A percentile compares a stretch with the other conserved stretches of the same genome.
phyloP scores from a whole-genome alignment of 2,888 invertebrate species.

The Patella caerulea region DNA sequence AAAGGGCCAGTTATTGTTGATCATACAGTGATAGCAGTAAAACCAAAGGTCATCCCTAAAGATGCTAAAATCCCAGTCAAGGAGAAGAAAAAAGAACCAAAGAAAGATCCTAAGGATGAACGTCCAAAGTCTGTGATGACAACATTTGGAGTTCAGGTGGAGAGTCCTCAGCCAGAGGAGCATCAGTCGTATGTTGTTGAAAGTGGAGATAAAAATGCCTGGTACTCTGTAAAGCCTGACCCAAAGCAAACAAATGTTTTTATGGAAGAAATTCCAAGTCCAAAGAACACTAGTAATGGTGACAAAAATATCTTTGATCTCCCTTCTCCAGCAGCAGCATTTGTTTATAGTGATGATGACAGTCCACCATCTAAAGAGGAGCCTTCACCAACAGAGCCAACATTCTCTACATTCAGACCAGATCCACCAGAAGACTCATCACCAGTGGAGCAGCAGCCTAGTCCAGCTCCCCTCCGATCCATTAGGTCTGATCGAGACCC shows the following conservation, averaged over 20 bases:
- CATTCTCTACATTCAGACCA: slow-evolving; percentile 43
- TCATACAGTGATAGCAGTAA: slow-evolving; percentile 22
- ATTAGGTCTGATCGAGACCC: slow-evolving; percentile 16
- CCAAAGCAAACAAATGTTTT: slow-evolving; percentile 19
- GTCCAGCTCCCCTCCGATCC: slow-evolving; percentile 10
- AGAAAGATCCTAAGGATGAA: slow-evolving; percentile 13
- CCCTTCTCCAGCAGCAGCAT: slow-evolving; percentile 52
- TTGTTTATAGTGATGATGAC: slow-evolving; percentile 43
- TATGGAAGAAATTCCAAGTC: slow-evolving; percentile 7
- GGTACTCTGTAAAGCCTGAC: slow-evolving; percentile 23
- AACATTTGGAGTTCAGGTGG: neutral
- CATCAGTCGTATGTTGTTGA: neutral
- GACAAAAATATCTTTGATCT: slow-evolving; percentile 33
- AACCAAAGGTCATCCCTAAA: slow-evolving; percentile 24
- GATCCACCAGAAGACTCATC: slow-evolving; percentile 22
- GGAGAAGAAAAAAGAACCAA: slow-evolving; percentile 18
- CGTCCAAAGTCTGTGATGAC: neutral
- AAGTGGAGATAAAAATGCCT: slow-evolving; percentile 24
- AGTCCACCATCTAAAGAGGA: slow-evolving; percentile 38
- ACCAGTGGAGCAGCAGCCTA: neutral
- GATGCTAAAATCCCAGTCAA: slow-evolving; percentile 25
- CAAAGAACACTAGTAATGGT: neutral
- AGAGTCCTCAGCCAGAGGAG: neutral
- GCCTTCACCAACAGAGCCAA: slow-evolving; percentile 23
- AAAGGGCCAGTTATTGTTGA: neutral